phyloP scores from a whole-genome alignment of 2,113 vertebrate species.

The Lepus timidus region DNA sequence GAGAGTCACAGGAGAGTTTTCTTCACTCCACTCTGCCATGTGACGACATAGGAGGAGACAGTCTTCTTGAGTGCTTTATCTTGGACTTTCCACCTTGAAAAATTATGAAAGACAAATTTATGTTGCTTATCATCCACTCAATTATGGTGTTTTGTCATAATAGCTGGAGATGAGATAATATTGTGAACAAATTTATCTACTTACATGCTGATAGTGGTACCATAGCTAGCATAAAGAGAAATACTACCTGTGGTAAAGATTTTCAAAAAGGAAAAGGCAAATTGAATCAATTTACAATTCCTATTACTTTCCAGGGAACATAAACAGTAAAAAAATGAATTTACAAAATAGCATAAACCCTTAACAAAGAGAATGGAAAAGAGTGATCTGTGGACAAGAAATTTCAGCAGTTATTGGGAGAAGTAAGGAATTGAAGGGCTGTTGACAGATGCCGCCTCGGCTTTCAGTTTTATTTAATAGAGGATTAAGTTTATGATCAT shows the following conservation, averaged over 20 bases:
- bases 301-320: neutral
- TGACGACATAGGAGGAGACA: too few relatives aligned
- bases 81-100: neutral
- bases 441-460: neutral
- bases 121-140: neutral
- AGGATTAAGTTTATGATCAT: too few relatives aligned
- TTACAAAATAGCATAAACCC: neutral
- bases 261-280: neutral
- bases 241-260: neutral
- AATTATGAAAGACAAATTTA: neutral
- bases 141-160: neutral
- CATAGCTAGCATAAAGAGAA: neutral
- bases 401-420: neutral
- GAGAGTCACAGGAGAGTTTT: neutral
- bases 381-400: neutral
- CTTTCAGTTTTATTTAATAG: neutral
- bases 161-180: neutral
- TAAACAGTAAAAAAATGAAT: neutral
- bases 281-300: neutral
- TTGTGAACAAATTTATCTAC: neutral
- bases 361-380: neutral
- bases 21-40: neutral
- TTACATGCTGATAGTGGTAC: neutral
- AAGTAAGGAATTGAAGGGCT: neutral
- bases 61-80: neutral